These are phyloP conservation scores for Zosterops lateralis DNA, from an alignment of 2,113 vertebrate species.

Conservation along the genomic window DNA sequence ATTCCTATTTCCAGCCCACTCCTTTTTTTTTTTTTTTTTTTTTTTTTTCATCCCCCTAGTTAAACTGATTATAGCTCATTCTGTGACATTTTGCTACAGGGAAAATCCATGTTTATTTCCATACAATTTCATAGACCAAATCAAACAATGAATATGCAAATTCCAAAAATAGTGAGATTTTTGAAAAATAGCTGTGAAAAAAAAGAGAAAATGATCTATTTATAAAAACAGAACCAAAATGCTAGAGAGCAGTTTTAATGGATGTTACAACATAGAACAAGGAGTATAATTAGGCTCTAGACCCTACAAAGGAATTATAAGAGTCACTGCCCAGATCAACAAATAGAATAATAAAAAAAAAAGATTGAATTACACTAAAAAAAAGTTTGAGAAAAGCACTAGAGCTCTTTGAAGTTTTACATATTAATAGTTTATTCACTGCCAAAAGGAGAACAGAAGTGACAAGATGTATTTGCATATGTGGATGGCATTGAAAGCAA, in stretches of 20 bases:
- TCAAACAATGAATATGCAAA: constrained; percentile 39
- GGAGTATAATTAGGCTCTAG: background rate
- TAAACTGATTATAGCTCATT: constrained; percentile 45
- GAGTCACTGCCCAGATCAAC: background rate
- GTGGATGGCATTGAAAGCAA: background rate
- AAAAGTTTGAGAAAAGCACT: background rate
- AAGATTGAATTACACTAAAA: background rate
- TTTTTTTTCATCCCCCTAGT: background rate
- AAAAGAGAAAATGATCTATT: background rate
- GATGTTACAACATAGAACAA: background rate
- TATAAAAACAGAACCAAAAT: background rate
- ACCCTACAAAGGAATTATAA: background rate
- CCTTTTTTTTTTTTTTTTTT: background rate
- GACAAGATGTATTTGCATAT: background rate
- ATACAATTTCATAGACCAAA: background rate
- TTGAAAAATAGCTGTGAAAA: background rate
- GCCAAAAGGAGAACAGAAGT: background rate
- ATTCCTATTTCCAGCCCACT: constrained; percentile 35
- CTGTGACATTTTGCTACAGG: constrained; percentile 32
- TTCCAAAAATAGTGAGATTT: constrained; percentile 1
- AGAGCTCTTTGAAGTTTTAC: background rate
- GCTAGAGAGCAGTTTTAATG: background rate
- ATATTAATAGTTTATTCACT: background rate
- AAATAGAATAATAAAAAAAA: constrained; percentile 15
- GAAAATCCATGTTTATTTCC: constrained; percentile 42